Conservation (phyloP, 2,797 vertebrate species). For the Nannoperca obscura region DNA sequence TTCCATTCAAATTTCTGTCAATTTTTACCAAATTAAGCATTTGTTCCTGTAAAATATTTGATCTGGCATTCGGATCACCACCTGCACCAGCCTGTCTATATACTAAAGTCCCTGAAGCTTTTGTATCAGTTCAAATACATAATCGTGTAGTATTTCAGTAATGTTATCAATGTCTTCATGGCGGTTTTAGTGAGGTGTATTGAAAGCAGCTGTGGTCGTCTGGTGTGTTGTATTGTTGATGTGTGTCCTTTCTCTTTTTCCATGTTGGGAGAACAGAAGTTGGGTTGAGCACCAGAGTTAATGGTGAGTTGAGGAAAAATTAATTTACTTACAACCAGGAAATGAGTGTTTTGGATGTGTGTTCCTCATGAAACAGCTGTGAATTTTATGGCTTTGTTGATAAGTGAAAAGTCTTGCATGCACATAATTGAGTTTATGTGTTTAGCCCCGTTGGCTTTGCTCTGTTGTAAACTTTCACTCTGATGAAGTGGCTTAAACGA, state of each 20-base stretch:
- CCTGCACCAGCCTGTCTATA: neutral
- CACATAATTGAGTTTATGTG: neutral
- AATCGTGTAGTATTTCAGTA: no score
- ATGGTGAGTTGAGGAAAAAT: neutral
- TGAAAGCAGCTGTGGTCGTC: neutral
- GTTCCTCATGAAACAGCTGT: neutral
- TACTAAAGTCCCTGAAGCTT: neutral
- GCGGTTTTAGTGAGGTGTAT: no score
- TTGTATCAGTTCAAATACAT: no score
- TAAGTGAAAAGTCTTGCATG: neutral
- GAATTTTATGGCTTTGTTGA: neutral
- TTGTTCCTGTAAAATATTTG: neutral
- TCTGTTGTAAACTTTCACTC: neutral
- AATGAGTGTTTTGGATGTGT: neutral
- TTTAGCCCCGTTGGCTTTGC: neutral
- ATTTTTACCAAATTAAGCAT: neutral
- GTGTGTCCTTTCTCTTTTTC: no score
- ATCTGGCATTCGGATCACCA: neutral
- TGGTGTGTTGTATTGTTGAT: neutral
- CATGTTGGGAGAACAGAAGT: neutral
- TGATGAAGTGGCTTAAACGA: neutral
- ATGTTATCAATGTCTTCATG: no score
- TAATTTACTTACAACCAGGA: neutral
- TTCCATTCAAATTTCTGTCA: no score
- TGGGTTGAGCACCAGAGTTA: neutral